Conservation (phyloP, 2,113 vertebrate species). For the Rostratula benghalensis region DNA sequence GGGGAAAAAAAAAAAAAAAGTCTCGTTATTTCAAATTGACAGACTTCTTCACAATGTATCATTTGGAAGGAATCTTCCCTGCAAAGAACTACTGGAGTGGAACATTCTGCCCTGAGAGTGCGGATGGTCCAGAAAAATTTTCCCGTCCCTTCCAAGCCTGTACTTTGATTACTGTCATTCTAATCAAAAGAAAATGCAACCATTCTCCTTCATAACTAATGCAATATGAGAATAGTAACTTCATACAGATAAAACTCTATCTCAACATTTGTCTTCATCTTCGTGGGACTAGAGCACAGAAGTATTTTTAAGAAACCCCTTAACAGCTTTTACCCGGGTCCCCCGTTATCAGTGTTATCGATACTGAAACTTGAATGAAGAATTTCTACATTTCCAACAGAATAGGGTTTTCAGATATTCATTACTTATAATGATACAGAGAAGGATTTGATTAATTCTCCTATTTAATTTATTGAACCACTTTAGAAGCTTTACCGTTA, state of each 20-base stretch:
- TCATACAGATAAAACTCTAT: not conserved
- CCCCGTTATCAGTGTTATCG: not conserved
- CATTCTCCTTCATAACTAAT: not conserved
- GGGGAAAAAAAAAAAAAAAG: not conserved
- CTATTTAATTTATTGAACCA: conserved; percentile 61
- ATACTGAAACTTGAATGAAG: conserved; percentile 39
- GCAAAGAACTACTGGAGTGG: not conserved
- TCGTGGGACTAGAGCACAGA: not conserved
- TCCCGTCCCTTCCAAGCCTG: not conserved
- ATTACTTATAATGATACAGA: conserved; percentile 51
- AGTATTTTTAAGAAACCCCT: not conserved
- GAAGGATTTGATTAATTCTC: conserved; percentile 64
- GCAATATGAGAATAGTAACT: not conserved
- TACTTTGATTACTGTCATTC: not conserved
- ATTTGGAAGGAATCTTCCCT: not conserved
- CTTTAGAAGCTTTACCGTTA: not conserved
- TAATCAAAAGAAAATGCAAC: not conserved
- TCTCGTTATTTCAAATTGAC: not conserved
- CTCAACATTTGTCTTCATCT: not conserved
- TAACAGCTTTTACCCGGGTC: conserved; percentile 20
- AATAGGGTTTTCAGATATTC: conserved; percentile 44
- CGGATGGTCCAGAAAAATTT: not conserved
- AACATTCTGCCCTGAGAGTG: not conserved
- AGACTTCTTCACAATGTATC: not conserved
- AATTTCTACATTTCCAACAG: conserved; percentile 34